Evolutionary conservation across 2,797 vertebrate species (phyloP).

Genomic region (Rachycentron canadum): DNA sequence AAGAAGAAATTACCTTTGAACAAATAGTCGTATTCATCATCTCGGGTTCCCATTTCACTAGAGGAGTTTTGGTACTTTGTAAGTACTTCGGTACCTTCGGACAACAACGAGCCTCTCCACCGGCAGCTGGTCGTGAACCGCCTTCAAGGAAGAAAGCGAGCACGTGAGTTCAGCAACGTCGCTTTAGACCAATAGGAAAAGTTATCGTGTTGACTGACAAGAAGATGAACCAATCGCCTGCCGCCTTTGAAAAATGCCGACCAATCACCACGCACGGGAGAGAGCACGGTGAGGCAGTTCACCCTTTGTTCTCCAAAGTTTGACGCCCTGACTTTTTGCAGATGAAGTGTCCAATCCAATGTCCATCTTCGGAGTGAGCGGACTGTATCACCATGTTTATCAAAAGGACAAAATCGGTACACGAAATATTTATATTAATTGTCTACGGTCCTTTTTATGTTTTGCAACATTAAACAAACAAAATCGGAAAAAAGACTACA

Average conservation of each 20-base stretch:
- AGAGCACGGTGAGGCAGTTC: neutral
- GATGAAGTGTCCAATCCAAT: slow-evolving; percentile 32
- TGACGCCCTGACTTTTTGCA: slow-evolving; percentile 23
- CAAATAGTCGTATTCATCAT: slow-evolving; percentile 85
- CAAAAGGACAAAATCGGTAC: neutral
- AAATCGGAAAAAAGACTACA: too few species aligned
- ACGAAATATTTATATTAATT: neutral
- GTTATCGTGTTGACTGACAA: slow-evolving; percentile 27
- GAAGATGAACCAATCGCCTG: slow-evolving; percentile 17
- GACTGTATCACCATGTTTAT: neutral
- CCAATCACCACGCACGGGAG: slow-evolving; percentile 38
- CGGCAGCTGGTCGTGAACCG: slow-evolving; percentile 53
- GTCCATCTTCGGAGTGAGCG: neutral
- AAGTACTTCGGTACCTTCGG: slow-evolving; percentile 52
- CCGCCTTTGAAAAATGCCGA: neutral
- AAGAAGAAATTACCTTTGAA: slow-evolving; percentile 79
- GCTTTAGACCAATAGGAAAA: slow-evolving; percentile 62
- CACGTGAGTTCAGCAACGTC: slow-evolving; percentile 62
- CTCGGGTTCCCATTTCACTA: slow-evolving; percentile 78
- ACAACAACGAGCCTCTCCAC: slow-evolving; percentile 26
- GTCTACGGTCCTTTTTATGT: neutral
- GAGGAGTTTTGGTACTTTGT: slow-evolving; percentile 44
- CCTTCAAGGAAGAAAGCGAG: slow-evolving; percentile 41
- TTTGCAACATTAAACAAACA: too few species aligned
- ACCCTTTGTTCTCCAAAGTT: slow-evolving; percentile 50